These are phyloP conservation scores for Ectobius pallidus DNA, from an alignment of 2,888 invertebrate species.

Conservation along the genomic window DNA sequence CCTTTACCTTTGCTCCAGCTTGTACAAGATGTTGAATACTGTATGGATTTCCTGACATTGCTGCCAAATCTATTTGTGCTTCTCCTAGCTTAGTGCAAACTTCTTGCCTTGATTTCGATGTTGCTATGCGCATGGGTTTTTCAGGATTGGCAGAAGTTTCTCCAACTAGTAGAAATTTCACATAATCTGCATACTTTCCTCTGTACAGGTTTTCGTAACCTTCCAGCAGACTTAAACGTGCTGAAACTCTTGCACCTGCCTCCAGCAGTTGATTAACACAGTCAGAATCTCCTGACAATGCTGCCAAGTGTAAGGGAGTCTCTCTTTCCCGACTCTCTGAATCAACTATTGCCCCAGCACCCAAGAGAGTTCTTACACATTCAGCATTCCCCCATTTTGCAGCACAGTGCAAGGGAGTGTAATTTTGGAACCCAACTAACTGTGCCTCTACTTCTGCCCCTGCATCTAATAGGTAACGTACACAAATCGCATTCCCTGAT, in stretches of 20 bases:
- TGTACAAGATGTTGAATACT: no score
- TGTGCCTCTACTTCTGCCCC: constrained; percentile 19
- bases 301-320: constrained; percentile 9
- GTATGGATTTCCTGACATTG: no score
- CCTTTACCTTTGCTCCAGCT: no score
- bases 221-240: no score
- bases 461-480: not conserved
- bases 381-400: not conserved
- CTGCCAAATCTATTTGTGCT: no score
- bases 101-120: no score
- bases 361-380: not conserved
- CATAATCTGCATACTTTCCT: not conserved
- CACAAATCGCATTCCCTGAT: not conserved
- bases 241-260: not conserved
- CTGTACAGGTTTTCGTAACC: not conserved
- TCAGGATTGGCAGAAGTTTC: no score
- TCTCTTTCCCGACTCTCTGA: not conserved
- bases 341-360: not conserved
- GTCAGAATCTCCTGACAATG: not conserved
- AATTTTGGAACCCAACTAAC: not conserved
- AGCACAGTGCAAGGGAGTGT: constrained; percentile 23
- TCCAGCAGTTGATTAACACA: not conserved
- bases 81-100: no score
- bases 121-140: no score
- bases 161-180: no score